Evolutionary conservation across 2,113 vertebrate species (phyloP).

Genomic region (Apodemus sylvaticus): DNA sequence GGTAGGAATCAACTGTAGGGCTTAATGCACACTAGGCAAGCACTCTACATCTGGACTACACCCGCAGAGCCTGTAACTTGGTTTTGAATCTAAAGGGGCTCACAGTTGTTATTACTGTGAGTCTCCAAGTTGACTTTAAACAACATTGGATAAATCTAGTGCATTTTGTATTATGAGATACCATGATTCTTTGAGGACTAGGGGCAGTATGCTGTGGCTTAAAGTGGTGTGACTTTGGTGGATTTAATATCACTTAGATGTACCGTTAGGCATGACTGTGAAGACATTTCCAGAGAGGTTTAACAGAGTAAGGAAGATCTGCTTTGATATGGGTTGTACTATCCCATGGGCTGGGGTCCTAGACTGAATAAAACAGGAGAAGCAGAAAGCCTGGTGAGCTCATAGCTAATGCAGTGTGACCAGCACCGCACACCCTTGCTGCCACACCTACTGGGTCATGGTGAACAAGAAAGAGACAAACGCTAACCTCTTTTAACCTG

Average conservation of each 20-base stretch:
- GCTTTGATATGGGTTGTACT: not conserved
- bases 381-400: too few relatives aligned
- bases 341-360: not conserved
- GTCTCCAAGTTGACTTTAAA: not conserved
- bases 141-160: not conserved
- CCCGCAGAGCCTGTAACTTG: not conserved
- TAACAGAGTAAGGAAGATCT: too few relatives aligned
- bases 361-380: not conserved
- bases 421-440: not conserved
- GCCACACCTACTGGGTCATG: not conserved
- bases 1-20: not conserved
- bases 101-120: not conserved
- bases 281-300: not conserved
- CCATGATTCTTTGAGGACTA: not conserved
- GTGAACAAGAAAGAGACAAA: not conserved
- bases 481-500: slow-evolving; percentile 30
- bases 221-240: not conserved
- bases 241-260: not conserved
- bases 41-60: not conserved
- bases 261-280: not conserved
- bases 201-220: not conserved
- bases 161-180: not conserved
- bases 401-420: too few relatives aligned
- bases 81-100: not conserved
- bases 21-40: not conserved